Evolutionary conservation across 2,888 invertebrate species (phyloP).

Genomic region (Celastrina argiolus): DNA sequence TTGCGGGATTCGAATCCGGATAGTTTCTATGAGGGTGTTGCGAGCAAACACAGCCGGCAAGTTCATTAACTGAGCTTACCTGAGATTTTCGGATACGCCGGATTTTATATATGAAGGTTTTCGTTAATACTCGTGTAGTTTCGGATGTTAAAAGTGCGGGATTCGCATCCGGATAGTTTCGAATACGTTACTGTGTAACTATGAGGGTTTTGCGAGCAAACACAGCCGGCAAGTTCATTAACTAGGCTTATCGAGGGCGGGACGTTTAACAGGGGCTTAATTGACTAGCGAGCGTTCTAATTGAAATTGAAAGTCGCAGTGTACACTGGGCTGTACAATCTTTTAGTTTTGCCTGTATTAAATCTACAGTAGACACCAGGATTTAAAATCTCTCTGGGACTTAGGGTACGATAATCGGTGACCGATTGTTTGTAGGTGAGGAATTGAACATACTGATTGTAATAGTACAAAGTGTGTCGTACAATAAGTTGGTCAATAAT

Average conservation of each 20-base stretch:
- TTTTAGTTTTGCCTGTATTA: too few relatives aligned
- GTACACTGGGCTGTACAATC: background rate
- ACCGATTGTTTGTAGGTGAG: too few relatives aligned
- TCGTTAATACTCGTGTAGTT: too few relatives aligned
- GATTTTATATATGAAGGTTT: too few relatives aligned
- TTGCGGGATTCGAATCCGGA: background rate
- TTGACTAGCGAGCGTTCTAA: background rate
- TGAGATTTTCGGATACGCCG: too few relatives aligned
- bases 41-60: background rate
- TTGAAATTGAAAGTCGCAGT: slow-evolving; percentile 3
- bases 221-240: background rate
- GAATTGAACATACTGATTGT: too few relatives aligned
- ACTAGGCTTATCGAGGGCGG: background rate
- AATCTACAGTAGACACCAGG: background rate
- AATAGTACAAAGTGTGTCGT: too few relatives aligned
- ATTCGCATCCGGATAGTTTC: background rate
- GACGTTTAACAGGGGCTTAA: background rate
- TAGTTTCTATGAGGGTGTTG: background rate
- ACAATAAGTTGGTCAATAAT: too few relatives aligned
- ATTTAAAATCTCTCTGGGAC: too few relatives aligned
- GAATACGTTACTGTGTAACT: too few relatives aligned
- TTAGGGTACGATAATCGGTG: too few relatives aligned
- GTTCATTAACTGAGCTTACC: background rate
- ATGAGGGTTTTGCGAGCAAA: background rate
- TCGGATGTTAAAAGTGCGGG: background rate